phyloP scores from a whole-genome alignment of 1,140 invertebrate genomes.

The Sesamia nonagrioides region DNA sequence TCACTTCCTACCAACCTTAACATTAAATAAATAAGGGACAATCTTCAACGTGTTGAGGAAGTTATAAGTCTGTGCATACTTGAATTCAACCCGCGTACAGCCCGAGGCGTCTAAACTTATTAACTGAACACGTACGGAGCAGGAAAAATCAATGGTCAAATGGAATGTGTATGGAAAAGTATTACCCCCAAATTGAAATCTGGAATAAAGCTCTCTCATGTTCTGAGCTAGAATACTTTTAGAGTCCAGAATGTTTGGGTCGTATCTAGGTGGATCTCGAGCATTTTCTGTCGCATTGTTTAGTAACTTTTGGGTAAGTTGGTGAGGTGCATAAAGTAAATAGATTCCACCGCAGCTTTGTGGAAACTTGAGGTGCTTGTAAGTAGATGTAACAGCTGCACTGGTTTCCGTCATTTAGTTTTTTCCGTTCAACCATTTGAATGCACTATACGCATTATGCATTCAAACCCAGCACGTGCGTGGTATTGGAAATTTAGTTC shows the following conservation, averaged over 20 bases:
- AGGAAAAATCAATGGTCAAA: slow-evolving; percentile 33
- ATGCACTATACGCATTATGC: too few relatives aligned
- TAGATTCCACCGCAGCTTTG: slow-evolving; percentile 14
- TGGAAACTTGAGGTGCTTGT: slow-evolving; percentile 21
- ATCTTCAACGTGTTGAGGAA: neutral
- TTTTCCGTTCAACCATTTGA: too few relatives aligned
- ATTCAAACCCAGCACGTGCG: too few relatives aligned
- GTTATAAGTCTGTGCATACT: neutral
- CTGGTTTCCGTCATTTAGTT: too few relatives aligned
- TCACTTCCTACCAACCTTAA: neutral
- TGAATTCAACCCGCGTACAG: slow-evolving; percentile 51
- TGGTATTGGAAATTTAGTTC: too few relatives aligned
- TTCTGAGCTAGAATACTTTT: neutral
- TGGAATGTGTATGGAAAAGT: slow-evolving; percentile 37
- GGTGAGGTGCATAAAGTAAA: slow-evolving; percentile 18
- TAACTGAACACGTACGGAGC: slow-evolving; percentile 51
- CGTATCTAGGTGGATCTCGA: too few relatives aligned
- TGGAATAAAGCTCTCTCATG: slow-evolving; percentile 6
- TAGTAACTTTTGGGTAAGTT: slow-evolving; percentile 9
- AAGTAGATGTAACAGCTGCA: too few relatives aligned
- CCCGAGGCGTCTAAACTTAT: slow-evolving; percentile 57
- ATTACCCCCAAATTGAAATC: slow-evolving; percentile 36
- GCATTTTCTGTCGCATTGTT: neutral
- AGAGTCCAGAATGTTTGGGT: slow-evolving; percentile 9
- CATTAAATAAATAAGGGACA: neutral